phyloP scores from a whole-genome alignment of 2,888 invertebrate genomes.

The Drosophila cognata region DNA sequence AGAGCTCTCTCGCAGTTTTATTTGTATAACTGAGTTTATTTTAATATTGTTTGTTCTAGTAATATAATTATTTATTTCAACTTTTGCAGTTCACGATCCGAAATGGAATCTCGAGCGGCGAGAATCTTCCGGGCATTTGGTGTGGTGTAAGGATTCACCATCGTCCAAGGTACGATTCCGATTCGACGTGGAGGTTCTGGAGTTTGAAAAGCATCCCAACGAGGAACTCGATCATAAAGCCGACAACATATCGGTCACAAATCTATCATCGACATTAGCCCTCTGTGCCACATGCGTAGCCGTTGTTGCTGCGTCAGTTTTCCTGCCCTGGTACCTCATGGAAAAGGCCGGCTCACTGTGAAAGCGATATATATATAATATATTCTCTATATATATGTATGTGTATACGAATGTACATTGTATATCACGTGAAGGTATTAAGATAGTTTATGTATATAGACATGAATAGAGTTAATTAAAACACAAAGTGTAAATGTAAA shows the following conservation, averaged over 20 bases:
- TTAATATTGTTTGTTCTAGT: neutral
- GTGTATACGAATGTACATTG: constrained; percentile 39
- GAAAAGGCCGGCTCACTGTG: constrained; percentile 72
- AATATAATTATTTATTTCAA: neutral
- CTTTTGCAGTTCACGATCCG: constrained; percentile 82
- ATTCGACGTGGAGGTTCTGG: constrained; percentile 85
- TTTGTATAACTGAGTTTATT: neutral
- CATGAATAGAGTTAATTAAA: constrained; percentile 49
- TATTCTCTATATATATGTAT: constrained; percentile 14
- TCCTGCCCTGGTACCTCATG: constrained; percentile 85
- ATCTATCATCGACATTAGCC: constrained; percentile 80
- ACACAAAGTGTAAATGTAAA: constrained; percentile 31
- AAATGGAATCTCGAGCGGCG: constrained; percentile 85
- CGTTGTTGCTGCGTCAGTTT: constrained; percentile 83
- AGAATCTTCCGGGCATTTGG: constrained; percentile 85
- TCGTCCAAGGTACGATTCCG: constrained; percentile 85
- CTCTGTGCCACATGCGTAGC: constrained; percentile 84
- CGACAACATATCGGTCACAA: constrained; percentile 70
- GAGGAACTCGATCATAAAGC: constrained; percentile 79
- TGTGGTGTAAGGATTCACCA: constrained; percentile 85
- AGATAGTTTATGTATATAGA: constrained; percentile 61
- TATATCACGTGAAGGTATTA: constrained; percentile 67
- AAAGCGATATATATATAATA: constrained; percentile 1
- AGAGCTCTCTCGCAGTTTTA: neutral
- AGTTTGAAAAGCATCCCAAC: constrained; percentile 84